phyloP scores from a whole-genome alignment of 2,797 vertebrate genomes.

The Sebastes elongatus region DNA sequence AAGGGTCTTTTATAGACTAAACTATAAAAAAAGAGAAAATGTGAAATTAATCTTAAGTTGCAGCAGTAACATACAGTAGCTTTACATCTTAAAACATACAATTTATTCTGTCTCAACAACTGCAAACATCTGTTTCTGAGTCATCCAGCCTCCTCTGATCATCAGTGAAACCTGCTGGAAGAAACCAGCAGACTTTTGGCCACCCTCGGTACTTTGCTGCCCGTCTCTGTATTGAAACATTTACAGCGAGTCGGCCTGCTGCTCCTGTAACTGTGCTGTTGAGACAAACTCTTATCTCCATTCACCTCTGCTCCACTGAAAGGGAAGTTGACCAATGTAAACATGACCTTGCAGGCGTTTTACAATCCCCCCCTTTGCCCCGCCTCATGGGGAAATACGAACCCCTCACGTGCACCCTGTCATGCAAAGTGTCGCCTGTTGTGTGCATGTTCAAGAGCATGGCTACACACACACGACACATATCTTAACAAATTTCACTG shows the following conservation, averaged over 20 bases:
- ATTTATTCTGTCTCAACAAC: background rate
- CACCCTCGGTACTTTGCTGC: background rate
- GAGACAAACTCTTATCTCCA: background rate
- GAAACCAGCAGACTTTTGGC: background rate
- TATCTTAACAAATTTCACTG: too few relatives aligned
- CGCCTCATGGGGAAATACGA: slow-evolving; percentile 35
- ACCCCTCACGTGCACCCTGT: slow-evolving; percentile 6
- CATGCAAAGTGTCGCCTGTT: background rate
- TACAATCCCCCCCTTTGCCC: background rate
- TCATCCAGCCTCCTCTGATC: background rate
- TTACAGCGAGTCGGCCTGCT: background rate
- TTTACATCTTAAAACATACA: background rate
- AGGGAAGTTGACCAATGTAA: slow-evolving; percentile 41
- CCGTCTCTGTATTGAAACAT: background rate
- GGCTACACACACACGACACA: background rate
- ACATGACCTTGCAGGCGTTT: slow-evolving; percentile 46
- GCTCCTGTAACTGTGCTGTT: background rate
- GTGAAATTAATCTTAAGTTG: background rate
- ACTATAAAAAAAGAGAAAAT: background rate
- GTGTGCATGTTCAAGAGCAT: background rate
- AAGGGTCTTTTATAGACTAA: background rate
- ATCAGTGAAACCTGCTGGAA: background rate
- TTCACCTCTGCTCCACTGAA: slow-evolving; percentile 32
- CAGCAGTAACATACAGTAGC: background rate
- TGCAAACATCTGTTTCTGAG: background rate